These are phyloP conservation scores for Grallaria varia DNA, from an alignment of 2,113 vertebrate species.

Conservation along the genomic window DNA sequence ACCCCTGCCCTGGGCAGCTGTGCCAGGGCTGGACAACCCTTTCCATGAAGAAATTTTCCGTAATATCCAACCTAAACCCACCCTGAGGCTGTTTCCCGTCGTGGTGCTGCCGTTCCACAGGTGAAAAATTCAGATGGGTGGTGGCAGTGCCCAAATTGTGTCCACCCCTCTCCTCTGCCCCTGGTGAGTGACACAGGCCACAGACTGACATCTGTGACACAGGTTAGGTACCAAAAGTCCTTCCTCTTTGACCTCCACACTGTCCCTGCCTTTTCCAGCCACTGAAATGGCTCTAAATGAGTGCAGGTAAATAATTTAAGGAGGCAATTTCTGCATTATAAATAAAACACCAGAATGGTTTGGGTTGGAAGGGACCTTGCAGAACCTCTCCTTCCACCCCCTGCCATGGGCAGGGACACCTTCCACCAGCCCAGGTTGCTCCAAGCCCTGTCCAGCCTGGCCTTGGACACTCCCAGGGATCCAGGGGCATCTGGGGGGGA, in stretches of 20 bases:
- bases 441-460: background rate
- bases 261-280: background rate
- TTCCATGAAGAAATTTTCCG: background rate
- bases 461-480: background rate
- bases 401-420: background rate
- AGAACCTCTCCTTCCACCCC: background rate
- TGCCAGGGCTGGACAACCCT: background rate
- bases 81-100: background rate
- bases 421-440: background rate
- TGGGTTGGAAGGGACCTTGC: background rate
- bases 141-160: background rate
- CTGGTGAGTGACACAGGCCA: background rate
- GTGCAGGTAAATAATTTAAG: background rate
- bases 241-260: background rate
- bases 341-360: background rate
- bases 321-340: background rate
- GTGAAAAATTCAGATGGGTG: background rate
- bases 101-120: background rate
- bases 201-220: fast-evolving
- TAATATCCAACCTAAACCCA: background rate
- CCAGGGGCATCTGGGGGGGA: background rate
- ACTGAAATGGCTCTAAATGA: background rate
- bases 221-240: too few relatives aligned
- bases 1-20: too few relatives aligned
- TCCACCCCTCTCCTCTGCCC: background rate